Evolutionary conservation across 2,888 invertebrate species (phyloP).

Genomic region (Erebia ligea): DNA sequence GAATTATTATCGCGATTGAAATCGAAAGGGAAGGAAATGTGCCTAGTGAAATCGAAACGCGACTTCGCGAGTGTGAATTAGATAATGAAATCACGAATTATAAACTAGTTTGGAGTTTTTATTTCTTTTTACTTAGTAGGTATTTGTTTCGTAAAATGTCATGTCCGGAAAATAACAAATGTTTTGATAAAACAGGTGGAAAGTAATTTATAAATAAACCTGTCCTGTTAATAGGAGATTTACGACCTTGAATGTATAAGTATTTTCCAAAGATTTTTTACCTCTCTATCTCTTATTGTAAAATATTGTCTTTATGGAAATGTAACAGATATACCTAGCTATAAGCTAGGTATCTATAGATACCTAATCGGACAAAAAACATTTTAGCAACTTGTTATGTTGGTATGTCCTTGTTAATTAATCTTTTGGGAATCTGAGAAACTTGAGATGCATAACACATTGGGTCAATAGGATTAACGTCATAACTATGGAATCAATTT

Average conservation of each 20-base stretch:
- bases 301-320: no score
- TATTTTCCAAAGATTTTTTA: no score
- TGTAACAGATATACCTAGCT: no score
- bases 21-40: constrained; percentile 74
- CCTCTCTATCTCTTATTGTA: no score
- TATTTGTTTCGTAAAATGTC: no score
- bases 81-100: background rate
- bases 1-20: constrained; percentile 71
- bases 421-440: background rate
- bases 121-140: background rate
- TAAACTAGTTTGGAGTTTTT: background rate
- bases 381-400: background rate
- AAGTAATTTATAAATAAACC: no score
- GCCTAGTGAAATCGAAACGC: constrained; percentile 37
- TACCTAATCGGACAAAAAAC: no score
- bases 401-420: background rate
- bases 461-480: constrained; percentile 1
- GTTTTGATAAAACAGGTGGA: no score
- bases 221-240: no score
- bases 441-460: background rate
- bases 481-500: constrained; percentile 50
- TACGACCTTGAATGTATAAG: no score
- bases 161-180: no score
- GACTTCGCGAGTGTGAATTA: constrained; percentile 21
- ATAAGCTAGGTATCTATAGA: no score